These are phyloP conservation scores for Schizotus pectinicornis DNA, from an alignment of 2,888 invertebrate genomes.

Conservation along the genomic window DNA sequence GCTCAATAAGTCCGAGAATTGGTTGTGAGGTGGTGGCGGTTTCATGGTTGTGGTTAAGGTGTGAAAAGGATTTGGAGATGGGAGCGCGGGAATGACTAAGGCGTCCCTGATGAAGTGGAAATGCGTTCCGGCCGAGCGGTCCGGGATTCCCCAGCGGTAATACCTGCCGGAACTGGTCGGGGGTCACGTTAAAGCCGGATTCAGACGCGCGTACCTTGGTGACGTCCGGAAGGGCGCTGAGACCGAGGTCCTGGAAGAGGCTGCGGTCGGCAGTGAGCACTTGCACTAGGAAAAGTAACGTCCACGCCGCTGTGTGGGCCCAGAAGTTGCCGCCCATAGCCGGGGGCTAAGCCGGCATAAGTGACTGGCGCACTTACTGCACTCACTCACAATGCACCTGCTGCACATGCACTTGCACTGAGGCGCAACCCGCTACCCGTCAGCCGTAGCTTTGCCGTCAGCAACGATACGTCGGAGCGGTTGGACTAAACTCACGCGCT, in stretches of 20 bases:
- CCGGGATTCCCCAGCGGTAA: conserved; percentile 45
- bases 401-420: conserved; percentile 43
- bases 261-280: conserved; percentile 44
- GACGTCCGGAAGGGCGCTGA: conserved; percentile 51
- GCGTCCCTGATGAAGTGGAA: conserved; percentile 6
- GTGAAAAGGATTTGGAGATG: neutral
- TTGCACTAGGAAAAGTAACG: conserved; percentile 50
- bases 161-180: conserved; percentile 39
- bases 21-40: no score
- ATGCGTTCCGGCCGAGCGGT: conserved; percentile 35
- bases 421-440: conserved; percentile 37
- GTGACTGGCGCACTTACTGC: conserved; percentile 38
- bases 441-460: conserved; percentile 30
- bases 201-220: conserved; percentile 47
- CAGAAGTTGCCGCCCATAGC: conserved; percentile 53
- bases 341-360: conserved; percentile 51
- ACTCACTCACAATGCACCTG: conserved; percentile 38
- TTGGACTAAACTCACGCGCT: conserved; percentile 46
- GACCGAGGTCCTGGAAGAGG: conserved; percentile 51
- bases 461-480: conserved; percentile 36
- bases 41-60: neutral
- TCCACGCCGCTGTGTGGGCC: conserved; percentile 51
- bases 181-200: neutral
- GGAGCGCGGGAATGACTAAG: conserved; percentile 6
- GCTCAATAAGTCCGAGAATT: no score